Conservation (phyloP, 2,113 vertebrate species). For the Speoplatyrhinus poulsoni region DNA sequence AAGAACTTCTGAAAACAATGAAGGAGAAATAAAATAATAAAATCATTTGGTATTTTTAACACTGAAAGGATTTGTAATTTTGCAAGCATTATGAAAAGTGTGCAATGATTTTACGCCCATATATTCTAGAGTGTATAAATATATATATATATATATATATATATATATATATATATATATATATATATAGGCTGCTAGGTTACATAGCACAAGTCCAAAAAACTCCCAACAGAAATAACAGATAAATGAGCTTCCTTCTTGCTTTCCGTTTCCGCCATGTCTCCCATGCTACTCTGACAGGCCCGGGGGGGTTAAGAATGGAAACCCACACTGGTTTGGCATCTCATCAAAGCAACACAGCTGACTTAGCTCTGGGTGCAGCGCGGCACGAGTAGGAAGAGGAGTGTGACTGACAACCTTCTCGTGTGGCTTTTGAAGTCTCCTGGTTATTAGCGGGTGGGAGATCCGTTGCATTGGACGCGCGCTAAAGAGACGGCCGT, state of each 20-base stretch:
- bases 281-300: conserved; percentile 79
- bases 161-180: not conserved
- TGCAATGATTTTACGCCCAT: too few species aligned
- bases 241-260: conserved; percentile 41
- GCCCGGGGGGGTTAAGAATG: conserved; percentile 72
- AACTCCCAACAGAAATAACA: too few species aligned
- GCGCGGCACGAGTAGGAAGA: conserved; percentile 48
- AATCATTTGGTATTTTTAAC: conserved; percentile 7
- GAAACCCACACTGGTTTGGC: conserved; percentile 69
- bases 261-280: conserved; percentile 59
- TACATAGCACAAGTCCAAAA: too few species aligned
- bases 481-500: not conserved
- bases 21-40: too few species aligned
- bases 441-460: conserved; percentile 1
- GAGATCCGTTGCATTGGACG: not conserved
- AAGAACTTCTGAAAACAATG: too few species aligned
- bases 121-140: conserved; percentile 9
- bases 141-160: conserved; percentile 1
- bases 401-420: conserved; percentile 29
- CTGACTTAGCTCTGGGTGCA: conserved; percentile 74
- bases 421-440: conserved; percentile 12
- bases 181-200: not conserved
- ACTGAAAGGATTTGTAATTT: conserved; percentile 19
- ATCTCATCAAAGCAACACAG: conserved; percentile 75
- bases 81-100: not conserved